These are phyloP conservation scores for Trissolcus basalis DNA, from an alignment of 1,140 invertebrate genomes.

Conservation along the genomic window DNA sequence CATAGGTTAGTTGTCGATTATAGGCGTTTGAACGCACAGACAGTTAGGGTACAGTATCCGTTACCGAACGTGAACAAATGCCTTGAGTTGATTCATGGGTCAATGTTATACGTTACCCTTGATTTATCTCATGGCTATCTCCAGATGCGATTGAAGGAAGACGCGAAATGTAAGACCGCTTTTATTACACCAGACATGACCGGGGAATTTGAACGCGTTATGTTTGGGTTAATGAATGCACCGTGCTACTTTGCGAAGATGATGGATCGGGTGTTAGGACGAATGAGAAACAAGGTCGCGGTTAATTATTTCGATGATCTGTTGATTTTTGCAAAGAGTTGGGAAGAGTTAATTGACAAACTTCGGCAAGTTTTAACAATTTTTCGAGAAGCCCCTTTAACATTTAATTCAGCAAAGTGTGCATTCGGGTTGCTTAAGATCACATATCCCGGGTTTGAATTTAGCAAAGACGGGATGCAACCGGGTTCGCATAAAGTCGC, in stretches of 20 bases:
- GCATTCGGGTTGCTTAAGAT: not conserved
- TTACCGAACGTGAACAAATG: constrained; percentile 8
- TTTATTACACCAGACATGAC: constrained; percentile 3
- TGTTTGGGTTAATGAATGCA: constrained; percentile 4
- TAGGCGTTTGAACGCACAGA: constrained; percentile 54
- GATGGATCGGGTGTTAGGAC: constrained; percentile 1
- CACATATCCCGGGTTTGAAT: constrained; percentile 7
- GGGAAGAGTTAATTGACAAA: constrained; percentile 1
- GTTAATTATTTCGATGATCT: constrained; percentile 36
- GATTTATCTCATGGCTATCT: constrained; percentile 9
- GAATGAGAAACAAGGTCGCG: not conserved
- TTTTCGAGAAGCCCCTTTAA: not conserved
- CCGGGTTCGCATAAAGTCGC: constrained; percentile 49
- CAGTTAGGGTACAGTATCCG: not conserved
- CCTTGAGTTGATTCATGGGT: not conserved
- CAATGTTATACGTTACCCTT: not conserved
- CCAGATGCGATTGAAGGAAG: constrained; percentile 3
- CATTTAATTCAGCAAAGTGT: constrained; percentile 3
- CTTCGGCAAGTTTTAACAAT: not conserved
- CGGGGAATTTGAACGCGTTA: not conserved
- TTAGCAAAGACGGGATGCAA: constrained; percentile 8
- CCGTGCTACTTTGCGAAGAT: constrained; percentile 8
- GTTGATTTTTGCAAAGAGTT: constrained; percentile 6
- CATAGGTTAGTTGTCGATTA: constrained; percentile 45
- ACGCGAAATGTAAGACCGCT: constrained; percentile 1